phyloP scores from a whole-genome alignment of 2,113 vertebrate species.

The Ceyx cyanopectus region DNA sequence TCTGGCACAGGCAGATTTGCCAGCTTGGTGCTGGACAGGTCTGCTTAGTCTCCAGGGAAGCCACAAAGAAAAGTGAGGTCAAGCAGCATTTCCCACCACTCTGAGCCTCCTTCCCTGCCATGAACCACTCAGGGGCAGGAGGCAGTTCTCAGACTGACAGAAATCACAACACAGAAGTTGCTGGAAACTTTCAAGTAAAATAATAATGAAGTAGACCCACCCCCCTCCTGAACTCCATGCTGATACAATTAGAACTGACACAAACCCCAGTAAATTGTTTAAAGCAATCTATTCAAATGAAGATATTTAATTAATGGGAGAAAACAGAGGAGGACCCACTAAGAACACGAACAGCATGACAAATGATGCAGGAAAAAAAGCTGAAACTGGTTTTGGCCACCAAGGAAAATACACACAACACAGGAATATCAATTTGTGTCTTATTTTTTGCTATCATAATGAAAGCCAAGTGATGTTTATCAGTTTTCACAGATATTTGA shows the following conservation, averaged over 20 bases:
- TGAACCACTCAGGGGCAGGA: not conserved
- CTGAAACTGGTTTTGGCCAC: not conserved
- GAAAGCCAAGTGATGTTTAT: not conserved
- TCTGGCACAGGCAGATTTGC: accelerated
- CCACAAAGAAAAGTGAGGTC: not conserved
- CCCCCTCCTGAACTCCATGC: not conserved
- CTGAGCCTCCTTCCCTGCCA: not conserved
- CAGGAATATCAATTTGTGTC: not conserved
- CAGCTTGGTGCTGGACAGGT: not conserved
- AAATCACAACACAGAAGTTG: not conserved
- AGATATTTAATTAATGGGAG: not conserved
- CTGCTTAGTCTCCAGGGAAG: not conserved
- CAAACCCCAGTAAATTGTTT: not conserved
- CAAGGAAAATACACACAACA: not conserved
- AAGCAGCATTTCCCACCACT: not conserved
- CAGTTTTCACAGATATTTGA: not conserved
- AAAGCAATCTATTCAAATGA: not conserved
- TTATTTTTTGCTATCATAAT: not conserved
- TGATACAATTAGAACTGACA: not conserved
- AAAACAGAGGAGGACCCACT: not conserved
- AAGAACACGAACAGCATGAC: not conserved
- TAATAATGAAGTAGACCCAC: not conserved
- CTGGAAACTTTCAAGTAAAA: not conserved
- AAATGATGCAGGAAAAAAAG: not conserved
- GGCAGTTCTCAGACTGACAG: not conserved